phyloP scores from a whole-genome alignment of 2,797 vertebrate genomes.

The Platalea minor region DNA sequence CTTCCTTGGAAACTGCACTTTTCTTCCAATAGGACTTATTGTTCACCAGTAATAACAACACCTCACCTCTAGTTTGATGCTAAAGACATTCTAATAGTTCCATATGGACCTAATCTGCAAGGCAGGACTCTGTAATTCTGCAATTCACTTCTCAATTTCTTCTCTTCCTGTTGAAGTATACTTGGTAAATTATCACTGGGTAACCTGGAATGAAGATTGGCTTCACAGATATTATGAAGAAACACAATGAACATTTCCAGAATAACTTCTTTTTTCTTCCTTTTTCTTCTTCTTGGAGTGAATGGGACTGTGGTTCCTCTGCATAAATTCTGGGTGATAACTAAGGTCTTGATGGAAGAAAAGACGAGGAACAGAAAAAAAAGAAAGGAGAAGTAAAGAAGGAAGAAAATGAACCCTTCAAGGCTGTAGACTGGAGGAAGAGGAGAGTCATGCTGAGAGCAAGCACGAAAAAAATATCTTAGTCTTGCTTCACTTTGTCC shows the following conservation, averaged over 20 bases:
- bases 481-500: not conserved
- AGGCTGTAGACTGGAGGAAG: not conserved
- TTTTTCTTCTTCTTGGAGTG: not conserved
- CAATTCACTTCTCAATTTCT: not conserved
- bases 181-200: not conserved
- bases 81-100: not conserved
- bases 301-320: not conserved
- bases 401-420: accelerated
- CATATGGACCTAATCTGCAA: not conserved
- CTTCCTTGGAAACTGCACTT: not conserved
- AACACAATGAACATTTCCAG: not conserved
- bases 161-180: not conserved
- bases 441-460: not conserved
- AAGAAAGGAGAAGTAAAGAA: not conserved
- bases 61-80: not conserved
- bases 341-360: not conserved
- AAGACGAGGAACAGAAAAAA: not conserved
- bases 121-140: not conserved
- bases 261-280: not conserved
- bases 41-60: not conserved
- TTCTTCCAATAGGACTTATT: not conserved
- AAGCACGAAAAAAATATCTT: not conserved
- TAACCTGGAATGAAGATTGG: not conserved
- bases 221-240: not conserved
- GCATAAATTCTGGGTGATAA: not conserved